Base-by-base conservation (phyloP, 2,113 vertebrate species). In the Elaphurus davidianus region DNA sequence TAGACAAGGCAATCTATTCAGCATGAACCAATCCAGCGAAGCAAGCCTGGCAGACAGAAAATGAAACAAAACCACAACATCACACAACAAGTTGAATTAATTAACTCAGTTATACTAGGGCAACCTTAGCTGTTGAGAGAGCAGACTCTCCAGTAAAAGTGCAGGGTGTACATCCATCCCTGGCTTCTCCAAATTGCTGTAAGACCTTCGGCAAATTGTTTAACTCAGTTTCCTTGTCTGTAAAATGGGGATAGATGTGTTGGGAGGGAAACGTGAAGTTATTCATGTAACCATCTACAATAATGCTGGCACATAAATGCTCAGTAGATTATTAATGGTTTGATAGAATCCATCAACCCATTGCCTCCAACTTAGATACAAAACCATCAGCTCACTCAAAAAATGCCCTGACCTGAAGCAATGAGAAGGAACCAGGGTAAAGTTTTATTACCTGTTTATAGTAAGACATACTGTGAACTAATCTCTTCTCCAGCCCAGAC, bases 11-110 rank as follows among this genome's bases (percentile, higher is more conserved):
- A 50, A 62, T 90, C 82, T 93, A 96, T 97, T 98, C 95, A 98
- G 94, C 43, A 60, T 55, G 74, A 92, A 67, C 64, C 90, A 74
- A 95, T 64, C 86, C 43, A 90, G 84, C 0, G 3, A 89, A 96
- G 85, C 83, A 84, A 96, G 87, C 64, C 90, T 95, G 92, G 79
- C 96, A 97, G 93, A 92, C 84, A 94, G 93, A 96, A 96, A 97
- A 96, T 52, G 87, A 98, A 97, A 87, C 81, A 87, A 91, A 98
- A 98, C 93, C 91, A 94, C 94, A 71, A 67, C 87, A 83, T 90
- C 86, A 96, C 62, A 96, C 87, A 98, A 97, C 95, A 91, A 90
- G 83, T 40, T 84, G 97, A 97, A 97, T 97, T 96, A 96, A 98
- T 96, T 87, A 93, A 87, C 45, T 96, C 67, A 10, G 67, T 78